Conservation (phyloP, 1,140 invertebrate species). For the Anastatus disparis region DNA sequence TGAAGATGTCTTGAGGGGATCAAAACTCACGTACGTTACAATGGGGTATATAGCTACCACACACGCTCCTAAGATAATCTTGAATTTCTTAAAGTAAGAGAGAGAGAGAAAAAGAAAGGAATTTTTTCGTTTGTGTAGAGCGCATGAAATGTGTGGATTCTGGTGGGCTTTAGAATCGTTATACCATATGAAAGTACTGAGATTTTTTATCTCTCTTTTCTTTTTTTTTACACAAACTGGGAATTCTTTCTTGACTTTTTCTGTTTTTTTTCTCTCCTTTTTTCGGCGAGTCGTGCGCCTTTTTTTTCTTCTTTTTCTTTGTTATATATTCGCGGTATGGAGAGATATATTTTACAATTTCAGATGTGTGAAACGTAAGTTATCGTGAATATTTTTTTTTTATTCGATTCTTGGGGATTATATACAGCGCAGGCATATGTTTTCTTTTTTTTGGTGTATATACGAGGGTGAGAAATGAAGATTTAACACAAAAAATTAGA, state of each 20-base stretch:
- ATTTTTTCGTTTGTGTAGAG: neutral
- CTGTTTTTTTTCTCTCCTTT: too few relatives aligned
- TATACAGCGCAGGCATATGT: too few relatives aligned
- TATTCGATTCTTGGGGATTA: neutral
- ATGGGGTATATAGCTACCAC: too few relatives aligned
- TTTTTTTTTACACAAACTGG: too few relatives aligned
- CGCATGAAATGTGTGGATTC: neutral
- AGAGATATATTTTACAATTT: neutral
- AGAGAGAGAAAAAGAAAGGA: neutral
- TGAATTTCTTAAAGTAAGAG: neutral
- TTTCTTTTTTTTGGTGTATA: too few relatives aligned
- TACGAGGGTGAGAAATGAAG: too few relatives aligned
- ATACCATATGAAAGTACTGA: neutral
- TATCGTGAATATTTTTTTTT: too few relatives aligned
- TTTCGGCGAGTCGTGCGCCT: too few relatives aligned
- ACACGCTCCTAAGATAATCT: constrained; percentile 19
- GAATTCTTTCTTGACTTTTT: too few relatives aligned
- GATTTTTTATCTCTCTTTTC: neutral
- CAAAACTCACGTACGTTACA: constrained; percentile 5
- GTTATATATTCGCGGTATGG: neutral
- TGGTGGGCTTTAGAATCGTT: constrained; percentile 15
- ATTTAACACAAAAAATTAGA: too few relatives aligned
- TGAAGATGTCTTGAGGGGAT: constrained; percentile 12
- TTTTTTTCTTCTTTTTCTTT: neutral
- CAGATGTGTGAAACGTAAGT: neutral